phyloP scores from a whole-genome alignment of 2,113 vertebrate species.

The Phaetusa simplex region DNA sequence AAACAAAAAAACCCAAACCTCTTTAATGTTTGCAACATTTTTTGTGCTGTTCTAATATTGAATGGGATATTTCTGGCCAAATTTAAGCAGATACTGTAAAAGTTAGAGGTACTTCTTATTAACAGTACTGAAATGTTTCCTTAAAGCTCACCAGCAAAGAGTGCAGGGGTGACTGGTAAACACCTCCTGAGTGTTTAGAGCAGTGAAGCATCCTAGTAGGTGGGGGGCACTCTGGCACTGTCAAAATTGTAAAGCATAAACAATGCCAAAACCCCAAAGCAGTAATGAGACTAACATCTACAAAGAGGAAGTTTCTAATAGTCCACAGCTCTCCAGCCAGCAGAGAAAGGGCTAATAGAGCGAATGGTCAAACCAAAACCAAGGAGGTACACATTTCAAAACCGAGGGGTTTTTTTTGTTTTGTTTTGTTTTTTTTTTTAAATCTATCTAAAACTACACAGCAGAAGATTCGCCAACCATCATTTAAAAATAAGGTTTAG shows the following conservation, averaged over 20 bases:
- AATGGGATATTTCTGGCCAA: neutral
- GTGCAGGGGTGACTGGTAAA: neutral
- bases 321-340: neutral
- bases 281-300: neutral
- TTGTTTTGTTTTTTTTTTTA: too few species aligned
- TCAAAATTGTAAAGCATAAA: neutral
- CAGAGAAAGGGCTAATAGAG: neutral
- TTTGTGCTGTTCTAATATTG: neutral
- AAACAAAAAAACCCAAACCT: neutral
- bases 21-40: neutral
- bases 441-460: neutral
- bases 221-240: neutral
- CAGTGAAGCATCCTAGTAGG: neutral
- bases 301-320: neutral
- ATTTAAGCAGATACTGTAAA: neutral
- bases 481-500: neutral
- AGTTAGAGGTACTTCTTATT: neutral
- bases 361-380: neutral
- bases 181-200: accelerated
- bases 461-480: neutral
- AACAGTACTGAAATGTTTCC: neutral
- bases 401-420: too few species aligned
- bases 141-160: neutral
- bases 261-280: neutral
- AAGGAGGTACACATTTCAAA: neutral